Conservation (phyloP, 2,113 vertebrate genomes). For the Aptenodytes patagonicus region DNA sequence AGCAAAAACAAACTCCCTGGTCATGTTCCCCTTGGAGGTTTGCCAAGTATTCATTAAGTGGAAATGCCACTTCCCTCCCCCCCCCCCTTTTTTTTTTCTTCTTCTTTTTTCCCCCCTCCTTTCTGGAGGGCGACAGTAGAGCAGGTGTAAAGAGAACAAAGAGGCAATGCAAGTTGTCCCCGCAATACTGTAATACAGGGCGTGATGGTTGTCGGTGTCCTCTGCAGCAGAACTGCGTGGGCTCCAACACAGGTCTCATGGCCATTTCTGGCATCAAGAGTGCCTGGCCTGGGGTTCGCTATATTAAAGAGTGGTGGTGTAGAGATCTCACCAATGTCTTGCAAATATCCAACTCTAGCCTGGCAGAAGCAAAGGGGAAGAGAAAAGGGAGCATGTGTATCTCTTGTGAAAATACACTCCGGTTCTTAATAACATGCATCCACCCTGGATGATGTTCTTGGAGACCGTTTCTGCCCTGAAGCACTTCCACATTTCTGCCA, state of each 20-base stretch:
- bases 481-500: neutral
- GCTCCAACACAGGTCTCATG: neutral
- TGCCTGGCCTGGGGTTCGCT: neutral
- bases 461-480: neutral
- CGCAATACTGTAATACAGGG: neutral
- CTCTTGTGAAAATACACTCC: neutral
- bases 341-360: neutral
- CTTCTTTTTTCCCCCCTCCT: neutral
- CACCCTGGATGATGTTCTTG: neutral
- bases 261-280: neutral
- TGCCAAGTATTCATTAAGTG: neutral
- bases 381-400: neutral
- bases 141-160: neutral
- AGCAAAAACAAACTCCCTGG: conserved; percentile 1
- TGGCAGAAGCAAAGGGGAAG: neutral
- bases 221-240: neutral
- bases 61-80: neutral
- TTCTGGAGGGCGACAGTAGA: neutral
- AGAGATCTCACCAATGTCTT: neutral
- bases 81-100: too few species aligned
- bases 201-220: neutral
- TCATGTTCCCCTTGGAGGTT: neutral
- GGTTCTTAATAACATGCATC: neutral
- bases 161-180: neutral
- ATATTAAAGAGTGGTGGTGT: neutral